phyloP scores from a whole-genome alignment of 2,797 vertebrate species.

The Neomorphus geoffroyi region DNA sequence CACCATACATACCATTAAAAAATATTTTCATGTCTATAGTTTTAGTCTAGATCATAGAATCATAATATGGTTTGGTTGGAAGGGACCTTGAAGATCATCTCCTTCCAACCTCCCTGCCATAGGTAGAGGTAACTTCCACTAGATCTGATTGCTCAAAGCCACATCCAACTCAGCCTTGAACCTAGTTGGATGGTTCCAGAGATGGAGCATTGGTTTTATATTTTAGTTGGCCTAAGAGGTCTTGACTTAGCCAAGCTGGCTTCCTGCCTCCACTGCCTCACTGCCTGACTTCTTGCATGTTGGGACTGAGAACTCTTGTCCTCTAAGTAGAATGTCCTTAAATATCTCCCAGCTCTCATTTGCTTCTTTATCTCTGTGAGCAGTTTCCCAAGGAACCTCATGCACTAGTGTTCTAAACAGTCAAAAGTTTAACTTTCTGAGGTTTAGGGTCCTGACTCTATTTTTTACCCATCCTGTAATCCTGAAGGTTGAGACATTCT shows the following conservation, averaged over 20 bases:
- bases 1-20: not conserved
- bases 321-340: too few species aligned
- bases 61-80: not conserved
- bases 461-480: not conserved
- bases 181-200: too few species aligned
- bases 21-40: not conserved
- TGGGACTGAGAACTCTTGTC: too few species aligned
- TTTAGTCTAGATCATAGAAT: not conserved
- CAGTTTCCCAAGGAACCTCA: not conserved
- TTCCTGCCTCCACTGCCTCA: too few species aligned
- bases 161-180: too few species aligned
- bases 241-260: too few species aligned
- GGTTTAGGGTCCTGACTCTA: not conserved
- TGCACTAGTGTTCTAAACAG: not conserved
- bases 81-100: not conserved
- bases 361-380: not conserved
- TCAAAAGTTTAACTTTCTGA: not conserved
- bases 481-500: not conserved
- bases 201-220: not conserved
- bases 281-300: too few species aligned
- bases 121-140: too few species aligned
- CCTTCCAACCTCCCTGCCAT: not conserved
- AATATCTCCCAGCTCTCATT: too few species aligned
- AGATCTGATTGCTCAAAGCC: too few species aligned
- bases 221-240: not conserved